Evolutionary conservation across 2,113 vertebrate genomes (phyloP).

Genomic region (Centrocercus urophasianus): DNA sequence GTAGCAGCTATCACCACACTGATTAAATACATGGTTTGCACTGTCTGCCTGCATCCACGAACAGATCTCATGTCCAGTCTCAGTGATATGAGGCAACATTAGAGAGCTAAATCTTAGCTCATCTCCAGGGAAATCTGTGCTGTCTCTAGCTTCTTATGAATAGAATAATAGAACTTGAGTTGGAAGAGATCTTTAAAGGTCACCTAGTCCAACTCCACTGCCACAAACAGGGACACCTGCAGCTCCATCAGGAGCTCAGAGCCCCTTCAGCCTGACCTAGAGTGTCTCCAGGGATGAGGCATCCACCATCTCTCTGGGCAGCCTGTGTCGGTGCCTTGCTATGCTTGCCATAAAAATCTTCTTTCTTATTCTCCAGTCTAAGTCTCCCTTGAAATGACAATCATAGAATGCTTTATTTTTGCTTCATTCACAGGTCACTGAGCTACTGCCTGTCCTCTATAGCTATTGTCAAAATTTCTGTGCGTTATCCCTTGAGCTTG

Average conservation of each 20-base stretch:
- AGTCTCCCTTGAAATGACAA: too few species aligned
- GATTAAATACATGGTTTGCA: not conserved
- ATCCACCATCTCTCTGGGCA: too few species aligned
- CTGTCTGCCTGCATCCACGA: not conserved
- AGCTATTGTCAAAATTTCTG: not conserved
- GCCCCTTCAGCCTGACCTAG: too few species aligned
- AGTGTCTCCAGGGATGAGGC: too few species aligned
- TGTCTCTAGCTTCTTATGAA: not conserved
- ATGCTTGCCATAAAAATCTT: too few species aligned
- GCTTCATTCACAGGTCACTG: not conserved
- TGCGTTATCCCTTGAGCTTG: not conserved
- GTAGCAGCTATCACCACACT: not conserved
- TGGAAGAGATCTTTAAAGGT: too few species aligned
- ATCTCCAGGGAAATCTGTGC: not conserved
- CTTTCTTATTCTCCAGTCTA: too few species aligned
- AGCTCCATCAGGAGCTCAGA: too few species aligned
- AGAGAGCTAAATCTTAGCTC: not conserved
- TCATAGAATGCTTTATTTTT: not conserved
- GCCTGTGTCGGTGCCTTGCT: too few species aligned
- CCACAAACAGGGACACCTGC: too few species aligned
- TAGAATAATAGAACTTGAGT: too few species aligned
- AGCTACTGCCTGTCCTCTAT: not conserved
- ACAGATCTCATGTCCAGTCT: not conserved
- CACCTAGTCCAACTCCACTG: too few species aligned
- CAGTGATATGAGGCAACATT: not conserved